Evolutionary conservation across 2,113 vertebrate genomes (phyloP).

Genomic region (Oncorhynchus clarkii): DNA sequence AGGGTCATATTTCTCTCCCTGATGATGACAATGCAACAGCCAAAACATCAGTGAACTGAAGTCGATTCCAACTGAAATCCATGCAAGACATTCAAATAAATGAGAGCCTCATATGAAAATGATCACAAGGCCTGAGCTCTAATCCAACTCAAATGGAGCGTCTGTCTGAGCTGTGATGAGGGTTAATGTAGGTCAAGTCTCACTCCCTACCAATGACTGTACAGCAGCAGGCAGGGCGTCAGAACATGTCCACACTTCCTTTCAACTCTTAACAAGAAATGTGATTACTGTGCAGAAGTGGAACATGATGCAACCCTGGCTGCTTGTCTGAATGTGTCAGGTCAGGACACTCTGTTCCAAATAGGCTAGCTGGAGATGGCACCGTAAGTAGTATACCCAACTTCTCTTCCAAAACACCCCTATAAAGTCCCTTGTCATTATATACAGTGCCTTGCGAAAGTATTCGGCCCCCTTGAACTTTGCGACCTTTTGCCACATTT

Average conservation of each 20-base stretch:
- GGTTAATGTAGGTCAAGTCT: slow-evolving; percentile 36
- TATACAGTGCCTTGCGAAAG: no score
- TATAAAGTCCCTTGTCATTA: neutral
- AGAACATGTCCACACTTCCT: slow-evolving; percentile 31
- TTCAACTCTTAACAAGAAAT: slow-evolving; percentile 24
- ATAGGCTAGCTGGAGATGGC: no score
- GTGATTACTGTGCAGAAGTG: slow-evolving; percentile 24
- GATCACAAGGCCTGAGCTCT: slow-evolving; percentile 6
- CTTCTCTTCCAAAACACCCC: neutral
- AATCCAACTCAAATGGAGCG: slow-evolving; percentile 12
- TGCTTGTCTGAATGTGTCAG: neutral
- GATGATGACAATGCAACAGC: neutral
- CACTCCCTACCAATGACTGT: slow-evolving; percentile 45
- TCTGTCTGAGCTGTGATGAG: neutral
- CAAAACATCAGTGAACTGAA: neutral
- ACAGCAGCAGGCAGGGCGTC: slow-evolving; percentile 32
- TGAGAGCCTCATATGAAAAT: neutral
- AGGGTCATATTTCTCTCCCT: no score
- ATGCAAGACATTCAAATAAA: slow-evolving; percentile 30
- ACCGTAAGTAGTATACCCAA: neutral
- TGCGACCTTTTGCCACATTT: no score
- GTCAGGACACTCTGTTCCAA: no score
- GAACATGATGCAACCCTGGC: slow-evolving; percentile 49
- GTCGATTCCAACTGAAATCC: no score
- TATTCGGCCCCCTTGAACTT: no score